Conservation (phyloP, 1,140 invertebrate genomes). For the Dreissena rostriformis region DNA sequence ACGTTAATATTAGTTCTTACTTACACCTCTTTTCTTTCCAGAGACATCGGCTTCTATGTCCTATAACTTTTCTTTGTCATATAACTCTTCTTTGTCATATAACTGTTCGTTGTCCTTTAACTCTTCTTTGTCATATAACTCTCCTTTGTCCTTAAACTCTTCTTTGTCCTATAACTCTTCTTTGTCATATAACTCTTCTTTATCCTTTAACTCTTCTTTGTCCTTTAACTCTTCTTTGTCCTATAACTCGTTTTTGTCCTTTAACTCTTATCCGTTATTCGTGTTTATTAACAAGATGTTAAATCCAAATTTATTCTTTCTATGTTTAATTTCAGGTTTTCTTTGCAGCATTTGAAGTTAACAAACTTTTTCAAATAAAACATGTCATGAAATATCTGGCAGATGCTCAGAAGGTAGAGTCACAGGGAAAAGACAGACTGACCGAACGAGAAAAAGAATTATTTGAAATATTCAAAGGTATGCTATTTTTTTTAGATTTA, state of each 20-base stretch:
- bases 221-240: no score
- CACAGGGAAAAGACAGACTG: neutral
- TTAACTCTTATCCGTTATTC: no score
- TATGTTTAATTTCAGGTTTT: neutral
- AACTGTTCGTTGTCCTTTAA: no score
- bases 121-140: no score
- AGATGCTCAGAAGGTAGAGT: neutral
- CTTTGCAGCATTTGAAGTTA: neutral
- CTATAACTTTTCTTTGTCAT: no score
- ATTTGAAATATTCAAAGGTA: neutral
- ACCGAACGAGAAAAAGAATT: neutral
- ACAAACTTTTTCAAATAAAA: neutral
- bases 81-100: no score
- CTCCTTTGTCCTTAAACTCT: no score
- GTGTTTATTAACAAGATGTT: neutral
- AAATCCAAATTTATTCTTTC: neutral
- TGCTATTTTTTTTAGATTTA: neutral
- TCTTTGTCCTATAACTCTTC: no score
- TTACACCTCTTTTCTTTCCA: neutral
- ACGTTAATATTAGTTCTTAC: neutral
- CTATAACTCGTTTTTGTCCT: no score
- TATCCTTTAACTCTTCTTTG: no score
- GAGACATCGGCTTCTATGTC: no score
- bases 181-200: no score
- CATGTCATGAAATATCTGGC: constrained; percentile 2